These are phyloP conservation scores for Danio rerio DNA, from an alignment of 2,113 vertebrate species.

Conservation along the genomic window DNA sequence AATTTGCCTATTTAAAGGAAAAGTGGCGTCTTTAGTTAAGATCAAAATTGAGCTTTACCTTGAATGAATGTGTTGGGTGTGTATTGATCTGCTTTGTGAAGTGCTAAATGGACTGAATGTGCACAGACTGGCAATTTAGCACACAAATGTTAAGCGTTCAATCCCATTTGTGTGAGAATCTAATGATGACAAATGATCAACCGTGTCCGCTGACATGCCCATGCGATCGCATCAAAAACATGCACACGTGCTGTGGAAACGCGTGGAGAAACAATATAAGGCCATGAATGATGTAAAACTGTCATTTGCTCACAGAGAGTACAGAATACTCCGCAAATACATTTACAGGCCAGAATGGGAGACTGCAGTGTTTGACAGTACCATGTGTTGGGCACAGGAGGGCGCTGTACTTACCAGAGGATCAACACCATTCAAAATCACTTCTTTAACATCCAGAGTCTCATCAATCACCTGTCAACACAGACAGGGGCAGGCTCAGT, in stretches of 20 bases:
- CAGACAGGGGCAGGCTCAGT: constrained; percentile 71
- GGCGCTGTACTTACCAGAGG: constrained; percentile 84
- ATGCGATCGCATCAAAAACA: constrained; percentile 38
- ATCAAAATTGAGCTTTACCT: not conserved
- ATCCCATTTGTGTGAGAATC: not conserved
- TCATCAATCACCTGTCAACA: constrained; percentile 95
- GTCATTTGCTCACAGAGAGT: not conserved
- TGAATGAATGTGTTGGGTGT: not conserved
- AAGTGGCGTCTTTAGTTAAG: not conserved
- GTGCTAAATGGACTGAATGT: not conserved
- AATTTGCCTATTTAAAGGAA: too few species aligned
- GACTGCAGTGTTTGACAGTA: constrained; percentile 59
- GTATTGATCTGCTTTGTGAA: not conserved
- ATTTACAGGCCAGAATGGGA: not conserved
- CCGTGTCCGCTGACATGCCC: constrained; percentile 16
- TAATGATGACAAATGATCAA: constrained; percentile 25
- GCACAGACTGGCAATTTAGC: not conserved
- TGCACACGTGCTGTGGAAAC: constrained; percentile 22
- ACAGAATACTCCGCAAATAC: not conserved
- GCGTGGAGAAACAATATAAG: not conserved
- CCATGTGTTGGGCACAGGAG: constrained; percentile 66
- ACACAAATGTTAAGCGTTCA: constrained; percentile 19
- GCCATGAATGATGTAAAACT: too few species aligned
- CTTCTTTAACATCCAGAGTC: constrained; percentile 95
- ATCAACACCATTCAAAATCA: constrained; percentile 87